These are phyloP conservation scores for Apis mellifera DNA, from an alignment of 1,140 invertebrate species.

Conservation along the genomic window Amel_HAv3.1 CM009933.2:9923501-9924000, in stretches of 20 bases:
- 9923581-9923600: too few relatives aligned
- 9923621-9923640: too few relatives aligned
- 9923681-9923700: too few relatives aligned
- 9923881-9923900: slow-evolving; percentile 10
- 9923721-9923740: too few relatives aligned
- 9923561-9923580: slow-evolving; percentile 18
- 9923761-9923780: too few relatives aligned
- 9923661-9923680: too few relatives aligned
- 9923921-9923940: slow-evolving; percentile 3
- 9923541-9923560: background rate
- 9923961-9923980: background rate
- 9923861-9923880: slow-evolving; percentile 23
- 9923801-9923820: background rate
- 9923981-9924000: slow-evolving; percentile 9
- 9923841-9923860: slow-evolving; percentile 42
- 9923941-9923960: slow-evolving; percentile 36
- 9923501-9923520: slow-evolving; percentile 13
- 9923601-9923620: too few relatives aligned
- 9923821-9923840: slow-evolving; percentile 38
- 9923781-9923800: too few relatives aligned
- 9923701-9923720: too few relatives aligned
- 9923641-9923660: too few relatives aligned
- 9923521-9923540: slow-evolving; percentile 3
- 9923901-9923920: background rate
- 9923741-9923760: too few relatives aligned